Percentiles rank a stretch among this genome's conserved stretches.
Evolutionary conservation across 92 coral and sea anemone species (phyloP).

Genomic region (Palythoa heliodiscus): DNA sequence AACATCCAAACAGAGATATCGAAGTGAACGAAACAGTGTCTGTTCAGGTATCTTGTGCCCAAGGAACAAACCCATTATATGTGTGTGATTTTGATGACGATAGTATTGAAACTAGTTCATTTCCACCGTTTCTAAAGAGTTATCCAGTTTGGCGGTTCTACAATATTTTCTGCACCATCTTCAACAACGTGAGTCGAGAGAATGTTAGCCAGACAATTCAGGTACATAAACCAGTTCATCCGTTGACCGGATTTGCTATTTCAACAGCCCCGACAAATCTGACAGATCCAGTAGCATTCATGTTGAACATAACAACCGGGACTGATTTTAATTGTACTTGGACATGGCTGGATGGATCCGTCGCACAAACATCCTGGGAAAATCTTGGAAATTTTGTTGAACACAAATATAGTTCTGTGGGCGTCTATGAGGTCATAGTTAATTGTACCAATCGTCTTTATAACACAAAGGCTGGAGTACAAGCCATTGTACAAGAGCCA

Average conservation of each 20-base stretch:
- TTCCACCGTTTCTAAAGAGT: conserved; percentile 43
- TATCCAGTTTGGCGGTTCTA: conserved; percentile 61
- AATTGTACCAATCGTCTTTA: conserved; percentile 87
- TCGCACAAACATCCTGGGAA: conserved; percentile 49
- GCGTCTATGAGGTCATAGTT: conserved; percentile 55
- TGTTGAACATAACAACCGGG: conserved; percentile 77
- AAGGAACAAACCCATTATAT: conserved; percentile 77
- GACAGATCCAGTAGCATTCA: conserved; percentile 72
- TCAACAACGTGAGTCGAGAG: conserved; percentile 79
- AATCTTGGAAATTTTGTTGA: conserved; percentile 65
- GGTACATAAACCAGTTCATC: conserved; percentile 89
- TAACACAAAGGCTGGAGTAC: conserved; percentile 54
- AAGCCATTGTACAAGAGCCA: conserved; percentile 81
- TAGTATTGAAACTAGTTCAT: conserved; percentile 7
- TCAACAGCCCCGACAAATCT: conserved; percentile 69
- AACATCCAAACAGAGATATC: conserved; percentile 75
- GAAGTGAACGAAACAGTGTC: conserved; percentile 90
- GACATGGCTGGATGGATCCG: conserved; percentile 67
- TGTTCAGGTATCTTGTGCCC: conserved; percentile 42
- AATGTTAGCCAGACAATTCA: conserved; percentile 61
- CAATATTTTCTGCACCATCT: conserved; percentile 59
- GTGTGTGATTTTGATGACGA: conserved; percentile 81
- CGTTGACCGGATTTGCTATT: conserved; percentile 65
- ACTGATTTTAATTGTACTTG: conserved; percentile 87
- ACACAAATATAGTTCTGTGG: conserved; percentile 69